Evolutionary conservation across 2,888 invertebrate species (phyloP), one percentile per base, ranked within the genome.

Genomic region (Aphelenchoides bicaudatus): DNA sequence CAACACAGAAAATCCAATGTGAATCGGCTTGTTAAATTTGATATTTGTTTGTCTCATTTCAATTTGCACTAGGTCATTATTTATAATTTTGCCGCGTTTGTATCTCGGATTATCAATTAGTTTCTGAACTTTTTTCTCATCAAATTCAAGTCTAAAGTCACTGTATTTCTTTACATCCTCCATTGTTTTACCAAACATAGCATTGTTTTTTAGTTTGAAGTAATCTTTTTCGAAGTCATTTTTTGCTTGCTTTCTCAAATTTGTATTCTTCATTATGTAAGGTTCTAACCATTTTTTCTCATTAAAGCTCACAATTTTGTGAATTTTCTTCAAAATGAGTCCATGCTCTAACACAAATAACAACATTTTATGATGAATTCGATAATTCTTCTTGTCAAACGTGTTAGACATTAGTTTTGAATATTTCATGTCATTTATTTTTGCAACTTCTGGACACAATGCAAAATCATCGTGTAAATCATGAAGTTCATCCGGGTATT

Each of bases 401-500:
- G 68, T 46, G 21, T 59, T 70, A 62, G 61, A 63, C 16, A 56
- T 58, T 34, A 69, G 58, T 60, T 69, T 69, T 30, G 30, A 34
- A 29, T 23, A 21, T 39, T 29, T 58, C 55, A 38, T 38, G 60
- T 63, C 48, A 37, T 52, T 58, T 13, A 74, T 58, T 48, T 43
- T 38, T 6, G 59, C 28, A 27, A 57, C 56, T 56, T 76, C 67
- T 38, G 73, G 69, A 46, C 62, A 70, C 31, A 75, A 61, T 3
- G 79, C 75, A 54, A 75, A 73, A 58, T 75, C 74, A 59, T 70
- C 72, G 50, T 76, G 81, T 6, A 37, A 5, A 39, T 78, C 71
- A 57, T 82, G 80, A 29, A 80, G 57, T 16, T 71, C 55, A 16
- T 67, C 19, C 3, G 81, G 80, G 66, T 82, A 82, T 29, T 78